phyloP scores from a whole-genome alignment of 1,140 invertebrate genomes.

The Neocloeon triangulifer region DNA sequence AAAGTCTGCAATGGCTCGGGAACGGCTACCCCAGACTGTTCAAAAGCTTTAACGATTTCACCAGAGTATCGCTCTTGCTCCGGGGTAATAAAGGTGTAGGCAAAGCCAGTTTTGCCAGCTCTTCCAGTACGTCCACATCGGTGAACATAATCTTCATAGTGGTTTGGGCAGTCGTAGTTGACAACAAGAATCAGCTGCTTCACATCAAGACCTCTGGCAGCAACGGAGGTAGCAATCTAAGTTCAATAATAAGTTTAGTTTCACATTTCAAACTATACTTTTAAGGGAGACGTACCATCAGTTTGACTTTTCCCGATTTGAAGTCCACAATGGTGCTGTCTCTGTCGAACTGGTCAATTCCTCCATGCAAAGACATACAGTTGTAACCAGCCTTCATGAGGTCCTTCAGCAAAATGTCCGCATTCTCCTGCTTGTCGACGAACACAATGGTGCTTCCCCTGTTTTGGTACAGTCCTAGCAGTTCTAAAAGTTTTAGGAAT shows the following conservation, averaged over 20 bases:
- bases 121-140: conserved; percentile 80
- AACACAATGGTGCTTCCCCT: conserved; percentile 89
- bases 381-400: conserved; percentile 91
- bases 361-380: conserved; percentile 93
- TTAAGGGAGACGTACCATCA: conserved; percentile 26
- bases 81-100: conserved; percentile 90
- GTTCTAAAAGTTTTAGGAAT: conserved; percentile 89
- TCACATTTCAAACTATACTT: background rate
- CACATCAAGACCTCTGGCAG: conserved; percentile 90
- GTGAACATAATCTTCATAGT: conserved; percentile 99
- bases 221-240: conserved; percentile 81
- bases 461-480: conserved; percentile 85
- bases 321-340: conserved; percentile 97
- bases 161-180: conserved; percentile 99
- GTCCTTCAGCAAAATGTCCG: conserved; percentile 83
- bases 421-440: conserved; percentile 97
- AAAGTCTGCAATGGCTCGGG: conserved; percentile 54
- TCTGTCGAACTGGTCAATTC: conserved; percentile 97
- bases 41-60: conserved; percentile 80
- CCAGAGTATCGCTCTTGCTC: conserved; percentile 83
- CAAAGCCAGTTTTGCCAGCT: conserved; percentile 89
- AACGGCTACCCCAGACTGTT: conserved; percentile 51
- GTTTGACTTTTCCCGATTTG: conserved; percentile 65
- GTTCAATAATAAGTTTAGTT: conserved; percentile 5
- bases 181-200: conserved; percentile 95